Evolutionary conservation across 1,140 invertebrate species (phyloP), one percentile per base, ranked within the genome.

Genomic region (Neomicropteryx cornuta): DNA sequence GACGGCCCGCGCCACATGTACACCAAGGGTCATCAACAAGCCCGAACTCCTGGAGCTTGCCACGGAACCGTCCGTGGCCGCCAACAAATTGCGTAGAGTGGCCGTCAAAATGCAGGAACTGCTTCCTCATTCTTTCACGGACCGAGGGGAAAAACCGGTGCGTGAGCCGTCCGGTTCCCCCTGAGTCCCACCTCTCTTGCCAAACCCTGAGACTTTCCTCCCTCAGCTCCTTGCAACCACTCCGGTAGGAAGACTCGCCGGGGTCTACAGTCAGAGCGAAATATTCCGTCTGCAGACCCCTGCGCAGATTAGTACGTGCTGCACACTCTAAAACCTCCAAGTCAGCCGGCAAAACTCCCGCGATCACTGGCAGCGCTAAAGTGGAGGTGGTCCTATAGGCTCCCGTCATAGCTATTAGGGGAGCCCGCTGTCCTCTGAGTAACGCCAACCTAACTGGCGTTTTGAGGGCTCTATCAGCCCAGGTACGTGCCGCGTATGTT

Each of bases 401-500:
- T 35, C 39, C 44, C 5, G 43, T 44, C 0, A 54, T 29, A 2
- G 44, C 14, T 0, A 52, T 21, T 17, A 49, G 39, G 5, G 41
- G 32, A 3, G 18, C 42, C 23, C 51, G 37, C 23, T 52, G 52
- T 2, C 38, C 38, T 16, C 45, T 33, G 8, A 42, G 14, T 4
- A 53, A 29, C 27, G 40, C 18, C 6, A 42, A 28, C 18, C 19
- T 17, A 1, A 42, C 38, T 19, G 8, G 22, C 20, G 27, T 43
- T 1, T 10, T 37, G 5, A 16, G 22, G 6, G 27, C 18, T 14
- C 42, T 5, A 4, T 22, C 20, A 19, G 22, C 20, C 52, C 56
- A 61, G 0, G 45, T 43, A 1, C 42, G 37, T 1, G 48, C 51
- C 1, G 46, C 55, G 42, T 61, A 59, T 1, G 42, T 34, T 0